These are phyloP conservation scores for Brachycybe producta DNA, from an alignment of 2,888 invertebrate species.

Conservation along the genomic window DNA sequence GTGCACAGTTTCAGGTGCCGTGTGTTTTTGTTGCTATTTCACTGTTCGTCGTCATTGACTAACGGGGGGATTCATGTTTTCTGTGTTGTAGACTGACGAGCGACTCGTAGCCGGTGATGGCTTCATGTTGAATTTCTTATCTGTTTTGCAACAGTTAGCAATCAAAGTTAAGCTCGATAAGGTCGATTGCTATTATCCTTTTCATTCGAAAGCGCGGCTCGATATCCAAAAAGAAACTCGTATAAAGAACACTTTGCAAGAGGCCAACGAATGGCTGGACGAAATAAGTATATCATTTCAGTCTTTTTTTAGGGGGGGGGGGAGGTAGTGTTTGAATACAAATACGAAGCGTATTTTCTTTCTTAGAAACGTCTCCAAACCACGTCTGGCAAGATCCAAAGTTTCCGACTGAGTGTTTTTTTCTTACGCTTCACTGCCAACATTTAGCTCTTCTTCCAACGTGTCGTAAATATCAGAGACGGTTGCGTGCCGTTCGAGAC, in stretches of 20 bases:
- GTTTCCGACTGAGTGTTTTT: slow-evolving; percentile 96
- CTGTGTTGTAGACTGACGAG: slow-evolving; percentile 52
- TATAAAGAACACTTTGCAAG: slow-evolving; percentile 65
- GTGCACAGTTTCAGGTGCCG: slow-evolving; percentile 58
- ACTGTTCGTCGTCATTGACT: too few relatives aligned
- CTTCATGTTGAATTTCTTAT: slow-evolving; percentile 85
- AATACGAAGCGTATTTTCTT: not conserved
- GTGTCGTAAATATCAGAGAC: slow-evolving; percentile 65
- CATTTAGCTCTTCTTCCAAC: slow-evolving; percentile 83
- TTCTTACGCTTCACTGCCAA: slow-evolving; percentile 84
- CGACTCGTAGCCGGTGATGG: slow-evolving; percentile 80
- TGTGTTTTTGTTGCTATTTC: too few relatives aligned
- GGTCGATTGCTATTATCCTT: slow-evolving; percentile 77
- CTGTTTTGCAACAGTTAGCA: slow-evolving; percentile 77
- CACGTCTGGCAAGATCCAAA: slow-evolving; percentile 64
- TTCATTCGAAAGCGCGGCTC: slow-evolving; percentile 48
- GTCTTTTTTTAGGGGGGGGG: not conserved
- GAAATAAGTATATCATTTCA: slow-evolving; percentile 41
- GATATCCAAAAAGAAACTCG: slow-evolving; percentile 47
- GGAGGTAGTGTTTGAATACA: not conserved
- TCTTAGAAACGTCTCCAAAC: slow-evolving; percentile 8
- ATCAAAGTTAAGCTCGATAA: slow-evolving; percentile 77
- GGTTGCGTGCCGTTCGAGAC: slow-evolving; percentile 63
- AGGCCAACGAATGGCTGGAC: slow-evolving; percentile 62
- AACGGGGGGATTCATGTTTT: slow-evolving; percentile 38